A percentile compares a stretch with the other conserved stretches of the same genome.
These are phyloP conservation scores for Leucoraja erinaceus DNA, from an alignment of 2,113 vertebrate genomes.

Conservation along the genomic window DNA sequence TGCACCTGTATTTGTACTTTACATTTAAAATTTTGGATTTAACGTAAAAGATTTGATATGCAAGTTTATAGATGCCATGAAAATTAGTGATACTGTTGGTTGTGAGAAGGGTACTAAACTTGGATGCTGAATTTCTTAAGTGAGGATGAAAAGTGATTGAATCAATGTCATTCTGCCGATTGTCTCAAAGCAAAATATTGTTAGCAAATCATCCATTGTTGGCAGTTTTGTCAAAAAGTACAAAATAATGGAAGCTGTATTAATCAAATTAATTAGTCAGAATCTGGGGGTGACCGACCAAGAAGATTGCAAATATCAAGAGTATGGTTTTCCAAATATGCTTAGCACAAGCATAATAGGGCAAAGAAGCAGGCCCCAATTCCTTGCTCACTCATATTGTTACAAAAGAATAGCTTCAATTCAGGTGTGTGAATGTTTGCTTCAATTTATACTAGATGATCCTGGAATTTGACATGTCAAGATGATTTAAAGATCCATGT, in stretches of 20 bases:
- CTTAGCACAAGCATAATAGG: neutral
- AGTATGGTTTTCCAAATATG: neutral
- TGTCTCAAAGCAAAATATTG: neutral
- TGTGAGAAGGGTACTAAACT: neutral
- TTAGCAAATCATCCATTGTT: neutral
- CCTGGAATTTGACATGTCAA: neutral
- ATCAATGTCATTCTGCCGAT: neutral
- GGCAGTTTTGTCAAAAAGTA: neutral
- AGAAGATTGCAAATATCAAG: neutral
- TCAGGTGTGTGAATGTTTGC: neutral
- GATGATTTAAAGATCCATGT: neutral
- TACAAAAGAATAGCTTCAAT: neutral
- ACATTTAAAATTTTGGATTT: no score
- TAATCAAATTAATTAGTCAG: neutral
- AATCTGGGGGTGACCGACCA: neutral
- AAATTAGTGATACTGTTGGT: no score
- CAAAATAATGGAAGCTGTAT: neutral
- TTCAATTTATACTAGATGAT: neutral
- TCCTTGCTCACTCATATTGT: neutral
- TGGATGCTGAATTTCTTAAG: neutral
- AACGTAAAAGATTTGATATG: no score
- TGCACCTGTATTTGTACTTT: no score
- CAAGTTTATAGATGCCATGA: no score
- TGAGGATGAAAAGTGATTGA: neutral
- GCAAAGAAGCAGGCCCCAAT: neutral